phyloP scores from a whole-genome alignment of 2,797 vertebrate species.

The Mastacembelus armatus region DNA sequence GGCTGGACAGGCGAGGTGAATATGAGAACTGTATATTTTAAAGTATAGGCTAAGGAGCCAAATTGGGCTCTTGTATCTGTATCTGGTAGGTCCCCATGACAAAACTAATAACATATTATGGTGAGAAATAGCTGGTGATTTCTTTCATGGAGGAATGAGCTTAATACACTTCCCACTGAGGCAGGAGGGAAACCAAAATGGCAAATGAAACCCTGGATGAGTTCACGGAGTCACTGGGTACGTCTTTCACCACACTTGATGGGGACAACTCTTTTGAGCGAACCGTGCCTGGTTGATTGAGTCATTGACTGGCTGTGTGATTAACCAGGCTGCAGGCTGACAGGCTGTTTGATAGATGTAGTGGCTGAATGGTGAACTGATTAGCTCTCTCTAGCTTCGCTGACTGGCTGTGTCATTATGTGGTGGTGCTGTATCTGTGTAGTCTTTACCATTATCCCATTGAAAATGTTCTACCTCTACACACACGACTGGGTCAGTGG shows the following conservation, averaged over 20 bases:
- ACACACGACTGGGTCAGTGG: slow-evolving; percentile 37
- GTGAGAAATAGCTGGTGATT: slow-evolving; percentile 60
- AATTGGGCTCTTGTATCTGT: slow-evolving; percentile 31
- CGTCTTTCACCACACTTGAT: slow-evolving; percentile 44
- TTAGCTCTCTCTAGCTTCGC: slow-evolving; percentile 6
- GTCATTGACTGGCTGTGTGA: slow-evolving; percentile 31
- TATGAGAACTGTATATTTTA: slow-evolving; percentile 59
- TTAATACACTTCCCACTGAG: slow-evolving; percentile 52
- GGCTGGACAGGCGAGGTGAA: slow-evolving; percentile 40
- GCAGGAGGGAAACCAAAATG: slow-evolving; percentile 39
- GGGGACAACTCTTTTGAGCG: slow-evolving; percentile 19
- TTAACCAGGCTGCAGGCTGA: slow-evolving; percentile 24
- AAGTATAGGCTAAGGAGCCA: slow-evolving; percentile 64
- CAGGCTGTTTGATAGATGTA: slow-evolving; percentile 21
- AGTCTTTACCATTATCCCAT: too few species aligned
- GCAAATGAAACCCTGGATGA: slow-evolving; percentile 53
- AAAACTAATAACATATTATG: slow-evolving; percentile 67
- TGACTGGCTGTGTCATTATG: too few species aligned
- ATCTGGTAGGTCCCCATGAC: slow-evolving; percentile 59
- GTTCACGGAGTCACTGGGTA: slow-evolving; percentile 51
- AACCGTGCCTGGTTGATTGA: slow-evolving; percentile 32
- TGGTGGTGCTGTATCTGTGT: too few species aligned
- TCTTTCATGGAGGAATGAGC: slow-evolving; percentile 32
- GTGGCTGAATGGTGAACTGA: slow-evolving; percentile 5
- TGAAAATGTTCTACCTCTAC: slow-evolving; percentile 10